Evolutionary conservation across 2,113 vertebrate species (phyloP).

Genomic region (Monarcha castaneiventris): DNA sequence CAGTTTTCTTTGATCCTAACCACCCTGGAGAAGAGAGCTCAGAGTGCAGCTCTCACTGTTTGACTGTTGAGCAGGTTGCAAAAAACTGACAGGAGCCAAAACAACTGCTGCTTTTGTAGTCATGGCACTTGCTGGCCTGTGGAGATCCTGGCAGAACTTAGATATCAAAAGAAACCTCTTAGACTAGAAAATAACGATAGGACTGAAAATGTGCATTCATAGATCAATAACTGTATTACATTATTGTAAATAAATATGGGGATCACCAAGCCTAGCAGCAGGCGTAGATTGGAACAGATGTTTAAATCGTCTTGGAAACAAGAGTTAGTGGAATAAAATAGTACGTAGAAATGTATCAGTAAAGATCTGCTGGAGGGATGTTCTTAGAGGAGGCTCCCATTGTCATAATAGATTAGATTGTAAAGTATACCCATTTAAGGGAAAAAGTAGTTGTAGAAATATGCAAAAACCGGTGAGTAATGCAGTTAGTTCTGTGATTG

Average conservation of each 20-base stretch:
- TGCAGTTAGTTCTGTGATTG: not conserved
- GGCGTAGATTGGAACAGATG: not conserved
- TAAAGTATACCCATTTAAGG: not conserved
- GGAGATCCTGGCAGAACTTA: not conserved
- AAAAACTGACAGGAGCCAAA: not conserved
- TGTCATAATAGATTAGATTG: not conserved
- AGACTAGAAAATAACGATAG: not conserved
- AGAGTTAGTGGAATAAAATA: not conserved
- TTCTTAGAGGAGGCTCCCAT: not conserved
- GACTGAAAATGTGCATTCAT: not conserved
- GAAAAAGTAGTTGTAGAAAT: not conserved
- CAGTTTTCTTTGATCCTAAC: not conserved
- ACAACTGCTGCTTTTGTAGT: not conserved
- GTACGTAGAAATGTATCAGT: not conserved
- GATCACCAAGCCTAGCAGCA: not conserved
- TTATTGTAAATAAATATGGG: not conserved
- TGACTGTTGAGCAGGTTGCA: not conserved
- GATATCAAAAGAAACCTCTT: not conserved
- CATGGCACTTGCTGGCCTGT: not conserved
- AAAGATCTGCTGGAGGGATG: not conserved
- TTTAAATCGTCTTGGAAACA: not conserved
- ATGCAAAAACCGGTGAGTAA: not conserved
- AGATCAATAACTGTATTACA: not conserved
- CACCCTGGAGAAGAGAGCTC: not conserved
- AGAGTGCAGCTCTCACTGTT: not conserved